Base-by-base conservation (phyloP, 30 jellyfish, hydroid and myxozoan species). In the Rhopilema esculentum region DNA sequence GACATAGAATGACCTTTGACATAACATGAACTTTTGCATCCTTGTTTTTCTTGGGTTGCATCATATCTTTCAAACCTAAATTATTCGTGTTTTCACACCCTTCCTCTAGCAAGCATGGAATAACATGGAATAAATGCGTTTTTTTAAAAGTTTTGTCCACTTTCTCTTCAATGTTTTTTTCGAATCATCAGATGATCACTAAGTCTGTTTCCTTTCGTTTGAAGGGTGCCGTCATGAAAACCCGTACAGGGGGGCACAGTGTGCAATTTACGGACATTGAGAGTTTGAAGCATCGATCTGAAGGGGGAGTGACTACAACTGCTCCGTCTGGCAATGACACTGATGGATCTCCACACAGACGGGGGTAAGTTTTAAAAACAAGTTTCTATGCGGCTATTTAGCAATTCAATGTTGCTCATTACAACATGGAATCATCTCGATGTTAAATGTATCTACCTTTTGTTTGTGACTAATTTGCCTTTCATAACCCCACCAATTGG, bases 171-270 rank as follows among this genome's bases (percentile, higher is more conserved):
- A n/a, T n/a, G n/a, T n/a, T n/a, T 66, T 49, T 61, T 78, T 79
- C 19, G 49, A 0, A 9, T 63, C 18, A 15, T 24, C 29, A 63
- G 21, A 63, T n/a, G 30, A 19, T 0, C 9, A 8, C 57, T 40
- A 0, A 19, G 24, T 22, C 20, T 77, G 26, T 18, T 18, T 74
- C 24, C 12, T 40, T 40, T 40, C 6, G 6, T 49, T 65, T 74
- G 9, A 72, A 94, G 99, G 99, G 99, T 9, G 85, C 93, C 22
- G 97, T 94, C 1, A 85, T 94, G 97, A 94, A 94, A 51, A 94
- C 99, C 21, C 88, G 99, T 8, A 94, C 97, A 0, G 99, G 99
- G 49, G 99, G 99, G 9, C 97, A 97, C 81, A 94, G 99, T 32
- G 99, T 94, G 12, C 99, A 94, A 69, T 94, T 94, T 72, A 94